Base-by-base conservation (phyloP, 2,113 vertebrate species). In the Notiomystis cincta region DNA sequence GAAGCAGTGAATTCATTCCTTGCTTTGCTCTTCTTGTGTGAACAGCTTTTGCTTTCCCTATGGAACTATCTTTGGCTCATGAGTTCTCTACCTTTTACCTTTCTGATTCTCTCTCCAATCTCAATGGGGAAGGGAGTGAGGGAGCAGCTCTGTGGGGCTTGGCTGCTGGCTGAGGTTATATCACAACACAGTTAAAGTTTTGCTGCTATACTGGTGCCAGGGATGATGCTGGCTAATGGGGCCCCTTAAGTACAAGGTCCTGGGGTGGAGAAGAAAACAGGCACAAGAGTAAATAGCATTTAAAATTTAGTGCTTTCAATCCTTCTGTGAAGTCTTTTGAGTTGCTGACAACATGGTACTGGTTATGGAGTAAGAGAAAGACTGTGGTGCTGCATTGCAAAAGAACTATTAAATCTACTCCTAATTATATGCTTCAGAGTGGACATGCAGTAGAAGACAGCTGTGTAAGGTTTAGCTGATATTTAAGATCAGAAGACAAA, bases 81-180 rank as follows among this genome's bases (percentile, higher is more conserved):
- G 8, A 24, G 23, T n/a, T 73, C 10, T n/a, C 23, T 33, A 9
- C 28, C 5, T 64, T 84, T 47, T 28, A 19, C 28, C 40, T 33
- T 54, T 64, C 18, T 1, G 2, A 38, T 47, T 73, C 28, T 33
- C 23, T 38, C n/a, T 56, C 19, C 7, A 38, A 0, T n/a, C 18
- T 64, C 40, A 38, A 23, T 47, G 15, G 10, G 38, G n/a, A 10
- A 10, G 40, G 18, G 3, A 38, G 15, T 38, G 58, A n/a, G 9
- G n/a, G 15, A 73, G 40, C 15, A 47, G 13, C 12, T 56, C 9
- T 10, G 6, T 28, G 19, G 23, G 20, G 30, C 30, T 75, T 75
- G 42, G 15, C 60, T 75, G 19, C 10, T 56, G 35, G 30, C 42
- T 65, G 50, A 6, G 15, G 30, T 65, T 56, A 64, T 48, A 40